phyloP scores from a whole-genome alignment of 2,797 vertebrate species.

The Trachops cirrhosus region DNA sequence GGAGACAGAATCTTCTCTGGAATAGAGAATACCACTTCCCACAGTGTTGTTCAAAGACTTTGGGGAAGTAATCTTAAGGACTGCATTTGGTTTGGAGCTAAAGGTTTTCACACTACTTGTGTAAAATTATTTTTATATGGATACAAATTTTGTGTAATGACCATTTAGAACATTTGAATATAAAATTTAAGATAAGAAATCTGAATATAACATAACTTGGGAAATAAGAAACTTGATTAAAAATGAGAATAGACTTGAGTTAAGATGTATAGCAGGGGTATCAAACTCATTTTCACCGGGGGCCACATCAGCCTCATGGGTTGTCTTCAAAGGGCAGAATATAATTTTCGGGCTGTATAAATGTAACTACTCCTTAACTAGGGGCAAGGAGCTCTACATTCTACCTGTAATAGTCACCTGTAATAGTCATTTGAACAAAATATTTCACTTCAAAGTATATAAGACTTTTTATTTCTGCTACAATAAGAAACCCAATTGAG shows the following conservation, averaged over 20 bases:
- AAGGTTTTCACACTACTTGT: slow-evolving; percentile 4
- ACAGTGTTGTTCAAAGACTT: background rate
- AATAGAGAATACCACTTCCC: background rate
- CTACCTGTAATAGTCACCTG: background rate
- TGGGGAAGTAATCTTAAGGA: background rate
- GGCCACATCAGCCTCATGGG: too few species aligned
- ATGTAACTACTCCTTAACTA: too few species aligned
- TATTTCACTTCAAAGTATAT: background rate
- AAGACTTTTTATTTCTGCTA: slow-evolving; percentile 40
- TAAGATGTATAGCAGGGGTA: background rate
- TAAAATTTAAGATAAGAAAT: slow-evolving; percentile 41
- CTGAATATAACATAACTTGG: background rate
- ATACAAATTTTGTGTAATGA: slow-evolving; percentile 9
- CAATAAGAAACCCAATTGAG: slow-evolving; percentile 6
- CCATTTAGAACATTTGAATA: slow-evolving; percentile 25
- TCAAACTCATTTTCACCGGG: too few species aligned
- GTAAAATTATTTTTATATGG: slow-evolving; percentile 39
- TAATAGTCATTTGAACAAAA: slow-evolving; percentile 8
- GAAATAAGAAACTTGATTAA: slow-evolving; percentile 30
- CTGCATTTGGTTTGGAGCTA: background rate
- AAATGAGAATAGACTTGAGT: background rate
- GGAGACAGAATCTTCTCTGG: background rate
- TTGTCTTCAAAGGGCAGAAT: too few species aligned
- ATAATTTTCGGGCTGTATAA: too few species aligned
- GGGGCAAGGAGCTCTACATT: too few species aligned